These are phyloP conservation scores for Barypeithes pellucidus DNA, from an alignment of 2,888 invertebrate genomes.

Conservation along the genomic window DNA sequence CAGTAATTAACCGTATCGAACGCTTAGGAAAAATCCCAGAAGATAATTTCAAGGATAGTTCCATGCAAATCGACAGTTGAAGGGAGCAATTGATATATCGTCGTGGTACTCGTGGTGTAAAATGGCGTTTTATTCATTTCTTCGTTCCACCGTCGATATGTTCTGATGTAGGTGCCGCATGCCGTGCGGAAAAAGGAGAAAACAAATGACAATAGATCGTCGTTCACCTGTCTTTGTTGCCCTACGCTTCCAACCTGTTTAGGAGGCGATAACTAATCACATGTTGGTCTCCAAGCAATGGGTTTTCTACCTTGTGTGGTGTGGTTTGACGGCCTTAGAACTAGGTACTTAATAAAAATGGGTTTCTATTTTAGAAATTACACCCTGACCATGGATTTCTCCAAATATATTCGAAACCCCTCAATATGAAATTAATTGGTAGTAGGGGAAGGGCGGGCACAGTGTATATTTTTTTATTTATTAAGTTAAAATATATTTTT, in stretches of 20 bases:
- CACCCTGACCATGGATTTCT: too few relatives aligned
- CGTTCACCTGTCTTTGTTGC: conserved; percentile 16
- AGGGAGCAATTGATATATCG: too few relatives aligned
- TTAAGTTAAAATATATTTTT: too few relatives aligned
- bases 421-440: too few relatives aligned
- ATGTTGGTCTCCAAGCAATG: conserved; percentile 14
- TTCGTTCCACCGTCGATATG: too few relatives aligned
- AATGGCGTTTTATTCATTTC: too few relatives aligned
- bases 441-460: too few relatives aligned
- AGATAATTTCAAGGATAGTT: neutral
- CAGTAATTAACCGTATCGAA: neutral
- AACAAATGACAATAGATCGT: conserved; percentile 5
- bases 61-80: too few relatives aligned
- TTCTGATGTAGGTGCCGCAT: neutral
- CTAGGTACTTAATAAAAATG: neutral
- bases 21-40: neutral
- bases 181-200: neutral
- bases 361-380: too few relatives aligned
- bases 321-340: neutral
- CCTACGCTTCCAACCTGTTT: conserved; percentile 2
- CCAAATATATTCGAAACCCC: too few relatives aligned
- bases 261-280: conserved; percentile 2
- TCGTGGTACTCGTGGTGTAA: too few relatives aligned
- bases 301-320: neutral
- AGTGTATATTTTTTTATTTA: too few relatives aligned